Evolutionary conservation across 92 coral and sea anemone genomes (phyloP).

Genomic region (Meandrina meandrites): DNA sequence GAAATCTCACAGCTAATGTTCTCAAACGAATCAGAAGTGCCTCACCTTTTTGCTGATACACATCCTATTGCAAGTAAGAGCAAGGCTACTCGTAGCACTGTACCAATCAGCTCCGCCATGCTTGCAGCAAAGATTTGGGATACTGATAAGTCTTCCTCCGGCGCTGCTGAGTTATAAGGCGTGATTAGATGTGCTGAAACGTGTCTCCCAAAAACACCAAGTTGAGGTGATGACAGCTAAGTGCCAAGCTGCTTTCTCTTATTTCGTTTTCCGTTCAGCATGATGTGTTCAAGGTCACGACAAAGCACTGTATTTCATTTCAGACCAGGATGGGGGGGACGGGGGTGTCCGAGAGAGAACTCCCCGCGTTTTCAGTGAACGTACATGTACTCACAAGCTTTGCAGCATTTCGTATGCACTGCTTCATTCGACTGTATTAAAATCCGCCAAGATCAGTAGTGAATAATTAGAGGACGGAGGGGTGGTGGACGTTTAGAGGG

Average conservation of each 20-base stretch:
- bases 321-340: no score
- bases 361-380: no score
- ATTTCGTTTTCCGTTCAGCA: background rate
- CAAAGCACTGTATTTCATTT: background rate
- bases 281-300: background rate
- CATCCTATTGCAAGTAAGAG: slow-evolving; percentile 8
- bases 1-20: background rate
- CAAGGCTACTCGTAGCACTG: background rate
- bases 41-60: slow-evolving; percentile 26
- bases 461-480: no score
- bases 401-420: no score
- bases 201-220: background rate
- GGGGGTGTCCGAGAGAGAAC: no score
- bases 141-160: slow-evolving; percentile 1
- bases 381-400: no score
- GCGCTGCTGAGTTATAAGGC: background rate
- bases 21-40: no score
- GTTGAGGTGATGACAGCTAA: slow-evolving; percentile 1
- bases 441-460: no score
- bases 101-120: slow-evolving; percentile 1
- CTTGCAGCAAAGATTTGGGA: slow-evolving; percentile 17
- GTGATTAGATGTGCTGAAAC: slow-evolving; percentile 9
- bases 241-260: slow-evolving; percentile 2
- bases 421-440: no score
- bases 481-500: no score